phyloP scores from a whole-genome alignment of 2,888 invertebrate species.

The Catonia carolina region DNA sequence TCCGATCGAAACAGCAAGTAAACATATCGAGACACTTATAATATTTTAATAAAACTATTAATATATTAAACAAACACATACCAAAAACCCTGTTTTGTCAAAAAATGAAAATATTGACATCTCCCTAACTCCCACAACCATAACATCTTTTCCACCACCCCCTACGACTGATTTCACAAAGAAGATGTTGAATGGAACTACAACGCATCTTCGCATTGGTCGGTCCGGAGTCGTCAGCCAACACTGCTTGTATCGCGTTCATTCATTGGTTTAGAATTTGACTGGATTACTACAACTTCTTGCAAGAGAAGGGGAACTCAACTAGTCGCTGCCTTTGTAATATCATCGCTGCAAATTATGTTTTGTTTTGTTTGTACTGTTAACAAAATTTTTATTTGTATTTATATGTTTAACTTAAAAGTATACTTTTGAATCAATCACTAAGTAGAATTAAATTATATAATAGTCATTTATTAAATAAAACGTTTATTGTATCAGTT shows the following conservation, averaged over 20 bases:
- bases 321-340: constrained; percentile 11
- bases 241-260: constrained; percentile 13
- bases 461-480: too few species aligned
- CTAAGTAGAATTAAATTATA: too few species aligned
- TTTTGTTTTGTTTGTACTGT: too few species aligned
- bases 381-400: too few species aligned
- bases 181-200: constrained; percentile 32
- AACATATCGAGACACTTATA: too few species aligned
- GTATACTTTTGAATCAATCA: too few species aligned
- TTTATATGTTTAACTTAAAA: too few species aligned
- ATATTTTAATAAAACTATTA: too few species aligned
- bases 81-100: constrained; percentile 13
- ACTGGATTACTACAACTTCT: constrained; percentile 13
- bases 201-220: constrained; percentile 28
- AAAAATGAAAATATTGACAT: constrained; percentile 32
- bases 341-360: not conserved
- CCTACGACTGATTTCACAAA: constrained; percentile 30
- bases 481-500: too few species aligned
- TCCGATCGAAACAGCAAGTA: too few species aligned
- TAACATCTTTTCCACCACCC: constrained; percentile 31
- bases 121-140: constrained; percentile 31
- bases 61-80: not conserved
- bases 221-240: constrained; percentile 15
- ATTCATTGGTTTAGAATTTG: constrained; percentile 21
- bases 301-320: constrained; percentile 7